A percentile compares a stretch with the other conserved stretches of the same genome.
phyloP scores from a whole-genome alignment of 2,888 invertebrate genomes.

The Timema cristinae region DNA sequence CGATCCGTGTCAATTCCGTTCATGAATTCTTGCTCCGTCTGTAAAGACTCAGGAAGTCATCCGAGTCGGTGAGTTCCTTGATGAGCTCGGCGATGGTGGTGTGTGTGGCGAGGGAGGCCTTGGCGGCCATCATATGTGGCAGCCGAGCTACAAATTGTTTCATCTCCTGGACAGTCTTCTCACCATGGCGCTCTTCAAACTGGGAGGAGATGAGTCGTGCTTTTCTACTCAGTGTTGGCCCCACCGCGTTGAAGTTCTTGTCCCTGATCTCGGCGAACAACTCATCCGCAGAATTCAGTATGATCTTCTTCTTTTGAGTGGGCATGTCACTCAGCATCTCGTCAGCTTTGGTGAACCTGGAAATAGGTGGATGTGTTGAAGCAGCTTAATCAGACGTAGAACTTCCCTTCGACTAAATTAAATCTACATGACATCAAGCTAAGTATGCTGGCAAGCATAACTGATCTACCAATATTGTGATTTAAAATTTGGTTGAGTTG shows the following conservation, averaged over 20 bases:
- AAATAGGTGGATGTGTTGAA: too few relatives aligned
- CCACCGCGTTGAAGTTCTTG: slow-evolving; percentile 89
- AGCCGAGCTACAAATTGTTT: slow-evolving; percentile 87
- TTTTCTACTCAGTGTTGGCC: slow-evolving; percentile 77
- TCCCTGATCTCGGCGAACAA: slow-evolving; percentile 86
- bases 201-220: slow-evolving; percentile 83
- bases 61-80: slow-evolving; percentile 74
- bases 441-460: too few relatives aligned
- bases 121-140: slow-evolving; percentile 81
- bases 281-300: slow-evolving; percentile 85
- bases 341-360: slow-evolving; percentile 64
- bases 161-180: slow-evolving; percentile 91
- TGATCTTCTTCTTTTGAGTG: slow-evolving; percentile 67
- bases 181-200: slow-evolving; percentile 76
- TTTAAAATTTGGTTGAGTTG: too few relatives aligned
- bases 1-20: slow-evolving; percentile 91
- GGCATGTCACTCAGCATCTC: slow-evolving; percentile 57
- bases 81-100: slow-evolving; percentile 92
- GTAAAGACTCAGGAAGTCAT: slow-evolving; percentile 74
- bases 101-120: slow-evolving; percentile 80
- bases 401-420: too few relatives aligned
- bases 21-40: slow-evolving; percentile 87
- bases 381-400: too few relatives aligned
- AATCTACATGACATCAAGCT: too few relatives aligned
- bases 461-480: too few relatives aligned